Conservation (phyloP, 2,797 vertebrate species). For the Darevskia mixta region DNA sequence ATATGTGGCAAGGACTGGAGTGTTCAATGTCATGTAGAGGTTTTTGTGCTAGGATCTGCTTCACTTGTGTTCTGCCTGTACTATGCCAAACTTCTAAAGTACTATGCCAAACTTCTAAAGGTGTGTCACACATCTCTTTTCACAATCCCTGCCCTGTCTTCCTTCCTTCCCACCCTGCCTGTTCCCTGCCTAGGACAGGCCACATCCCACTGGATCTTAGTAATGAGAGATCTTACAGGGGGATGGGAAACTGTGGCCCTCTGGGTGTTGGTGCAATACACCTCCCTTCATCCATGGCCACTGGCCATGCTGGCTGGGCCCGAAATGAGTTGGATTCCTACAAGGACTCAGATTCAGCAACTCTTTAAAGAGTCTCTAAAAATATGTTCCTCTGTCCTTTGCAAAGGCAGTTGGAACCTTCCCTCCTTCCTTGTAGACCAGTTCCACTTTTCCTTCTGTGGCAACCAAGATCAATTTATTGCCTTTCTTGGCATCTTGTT, state of each 20-base stretch:
- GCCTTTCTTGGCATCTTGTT: background rate
- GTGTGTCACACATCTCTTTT: background rate
- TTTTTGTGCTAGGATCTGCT: background rate
- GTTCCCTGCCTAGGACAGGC: background rate
- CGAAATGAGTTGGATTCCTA: too few relatives aligned
- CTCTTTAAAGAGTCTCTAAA: background rate
- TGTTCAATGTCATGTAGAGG: too few relatives aligned
- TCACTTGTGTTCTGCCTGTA: background rate
- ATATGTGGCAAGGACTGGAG: background rate
- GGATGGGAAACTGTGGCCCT: too few relatives aligned
- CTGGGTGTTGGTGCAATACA: too few relatives aligned
- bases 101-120: background rate
- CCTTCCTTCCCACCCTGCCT: background rate
- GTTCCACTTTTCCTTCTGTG: background rate
- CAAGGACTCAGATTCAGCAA: too few relatives aligned
- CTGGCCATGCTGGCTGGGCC: too few relatives aligned
- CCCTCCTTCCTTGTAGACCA: background rate
- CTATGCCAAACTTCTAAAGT: background rate
- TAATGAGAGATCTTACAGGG: background rate
- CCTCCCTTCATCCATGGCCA: too few relatives aligned
- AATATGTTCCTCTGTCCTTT: background rate
- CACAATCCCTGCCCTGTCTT: background rate
- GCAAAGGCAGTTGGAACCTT: background rate
- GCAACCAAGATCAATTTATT: background rate
- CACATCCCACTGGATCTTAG: background rate